Evolutionary conservation across 2,888 invertebrate species (phyloP), one percentile per base, ranked within the genome.

Genomic region (Macaria liturata): DNA sequence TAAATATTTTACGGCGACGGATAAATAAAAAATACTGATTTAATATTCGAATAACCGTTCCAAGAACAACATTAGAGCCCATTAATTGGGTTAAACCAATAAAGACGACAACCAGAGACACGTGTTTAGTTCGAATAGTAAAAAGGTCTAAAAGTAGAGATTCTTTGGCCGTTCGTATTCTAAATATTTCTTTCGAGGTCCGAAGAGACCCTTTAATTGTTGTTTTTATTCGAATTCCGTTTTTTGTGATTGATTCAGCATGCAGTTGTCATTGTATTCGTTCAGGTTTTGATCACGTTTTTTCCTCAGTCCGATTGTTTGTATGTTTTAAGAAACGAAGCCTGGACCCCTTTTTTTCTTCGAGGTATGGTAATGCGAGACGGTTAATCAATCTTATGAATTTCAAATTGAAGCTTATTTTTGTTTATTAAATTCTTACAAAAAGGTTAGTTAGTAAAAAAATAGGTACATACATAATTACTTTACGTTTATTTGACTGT

Each of bases 241-340:
- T 91, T 91, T 91, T 91, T 91, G 88, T 90, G 88, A 89, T 88
- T 87, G 90, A 91, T 88, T 87, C 88, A 86, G 83, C 86, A 82
- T 86, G 86, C 90, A 89, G 91, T 91, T 89, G 89, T 91, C 89
- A 89, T 91, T 91, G 91, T 91, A 81, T 86, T 82, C 87, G 86
- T 83, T 86, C 84, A 77, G 84, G 88, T 81, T 84, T 78, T 81
- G 88, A 86, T 86, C 86, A 83, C 79, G 81, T 86, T 88, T 90
- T 85, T 90, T 83, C 70, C 66, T 61, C 76, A 68, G 78, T 56
- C 81, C 87, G 81, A 86, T 89, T 88, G 87, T 90, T 88, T 90
- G 89, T 90, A 80, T 89, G 86, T 88, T 90, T 91, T 88, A 82
- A 86, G 81, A 75, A 81, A 84, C 78, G 74, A 69, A 79, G 76